Conservation (phyloP, 2,888 invertebrate species). For the Lasiommata megera region DNA sequence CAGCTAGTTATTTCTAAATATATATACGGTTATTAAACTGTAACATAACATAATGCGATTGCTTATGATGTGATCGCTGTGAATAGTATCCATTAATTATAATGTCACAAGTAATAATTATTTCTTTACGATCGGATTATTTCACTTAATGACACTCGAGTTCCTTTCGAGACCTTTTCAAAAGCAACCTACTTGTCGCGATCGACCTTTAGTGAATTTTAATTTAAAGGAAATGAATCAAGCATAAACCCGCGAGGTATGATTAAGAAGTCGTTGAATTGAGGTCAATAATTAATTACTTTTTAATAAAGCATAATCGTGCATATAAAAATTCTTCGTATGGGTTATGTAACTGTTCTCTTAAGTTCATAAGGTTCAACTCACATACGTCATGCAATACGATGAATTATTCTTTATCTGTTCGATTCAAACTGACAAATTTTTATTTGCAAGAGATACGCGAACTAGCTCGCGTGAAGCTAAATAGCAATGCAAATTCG, state of each 20-base stretch:
- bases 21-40: too few species aligned
- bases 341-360: conserved; percentile 24
- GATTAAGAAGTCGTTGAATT: conserved; percentile 49
- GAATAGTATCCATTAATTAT: neutral
- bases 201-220: conserved; percentile 11
- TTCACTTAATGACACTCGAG: neutral
- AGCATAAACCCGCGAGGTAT: conserved; percentile 44
- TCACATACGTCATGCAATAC: too few species aligned
- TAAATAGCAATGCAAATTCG: too few species aligned
- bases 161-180: neutral
- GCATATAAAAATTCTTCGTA: conserved; percentile 40
- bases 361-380: too few species aligned
- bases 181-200: conserved; percentile 6
- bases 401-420: too few species aligned
- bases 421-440: too few species aligned
- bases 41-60: too few species aligned
- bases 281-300: conserved; percentile 65
- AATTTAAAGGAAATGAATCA: conserved; percentile 15
- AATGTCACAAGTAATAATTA: neutral
- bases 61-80: neutral
- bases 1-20: too few species aligned
- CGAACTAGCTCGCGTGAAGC: too few species aligned
- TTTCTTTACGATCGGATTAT: neutral
- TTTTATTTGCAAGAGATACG: too few species aligned
- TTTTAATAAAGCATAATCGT: conserved; percentile 55